Evolutionary conservation across 2,113 vertebrate species (phyloP).

Genomic region (Myrmophylax atrothorax): DNA sequence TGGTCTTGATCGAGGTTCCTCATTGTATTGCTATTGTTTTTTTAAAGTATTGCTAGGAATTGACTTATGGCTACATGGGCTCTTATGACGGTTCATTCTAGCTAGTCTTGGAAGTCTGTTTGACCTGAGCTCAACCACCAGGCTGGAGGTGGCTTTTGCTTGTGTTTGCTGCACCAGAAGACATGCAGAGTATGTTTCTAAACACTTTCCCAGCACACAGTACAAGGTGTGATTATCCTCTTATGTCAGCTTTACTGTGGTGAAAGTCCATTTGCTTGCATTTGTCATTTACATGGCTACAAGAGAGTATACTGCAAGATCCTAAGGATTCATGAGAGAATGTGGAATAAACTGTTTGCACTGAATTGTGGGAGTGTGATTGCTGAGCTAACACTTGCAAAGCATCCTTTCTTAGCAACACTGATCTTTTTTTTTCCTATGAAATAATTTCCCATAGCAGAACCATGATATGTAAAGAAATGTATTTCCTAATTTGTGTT

Average conservation of each 20-base stretch:
- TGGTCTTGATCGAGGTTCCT: not conserved
- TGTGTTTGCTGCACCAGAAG: not conserved
- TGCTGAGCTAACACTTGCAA: not conserved
- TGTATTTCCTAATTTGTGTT: slow-evolving; percentile 44
- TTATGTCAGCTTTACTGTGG: not conserved
- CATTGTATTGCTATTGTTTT: not conserved
- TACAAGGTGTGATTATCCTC: not conserved
- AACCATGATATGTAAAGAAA: slow-evolving; percentile 35
- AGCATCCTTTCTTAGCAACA: not conserved
- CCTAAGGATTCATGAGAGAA: not conserved
- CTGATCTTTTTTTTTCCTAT: not conserved
- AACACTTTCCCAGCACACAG: not conserved
- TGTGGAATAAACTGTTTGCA: not conserved
- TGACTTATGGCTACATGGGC: slow-evolving; percentile 20
- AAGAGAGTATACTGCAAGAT: not conserved
- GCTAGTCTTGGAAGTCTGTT: slow-evolving; percentile 23
- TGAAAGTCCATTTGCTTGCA: not conserved
- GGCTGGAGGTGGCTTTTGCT: not conserved
- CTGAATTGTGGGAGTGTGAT: not conserved
- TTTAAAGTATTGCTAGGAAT: not conserved
- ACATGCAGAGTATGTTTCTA: not conserved
- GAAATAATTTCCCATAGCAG: not conserved
- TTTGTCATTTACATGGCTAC: not conserved
- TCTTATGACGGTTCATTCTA: not conserved
- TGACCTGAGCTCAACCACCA: slow-evolving; percentile 18